A percentile compares a stretch with the other conserved stretches of the same genome.
Evolutionary conservation across 2,797 vertebrate genomes (phyloP).

Genomic region (Smutsia temminckii): DNA sequence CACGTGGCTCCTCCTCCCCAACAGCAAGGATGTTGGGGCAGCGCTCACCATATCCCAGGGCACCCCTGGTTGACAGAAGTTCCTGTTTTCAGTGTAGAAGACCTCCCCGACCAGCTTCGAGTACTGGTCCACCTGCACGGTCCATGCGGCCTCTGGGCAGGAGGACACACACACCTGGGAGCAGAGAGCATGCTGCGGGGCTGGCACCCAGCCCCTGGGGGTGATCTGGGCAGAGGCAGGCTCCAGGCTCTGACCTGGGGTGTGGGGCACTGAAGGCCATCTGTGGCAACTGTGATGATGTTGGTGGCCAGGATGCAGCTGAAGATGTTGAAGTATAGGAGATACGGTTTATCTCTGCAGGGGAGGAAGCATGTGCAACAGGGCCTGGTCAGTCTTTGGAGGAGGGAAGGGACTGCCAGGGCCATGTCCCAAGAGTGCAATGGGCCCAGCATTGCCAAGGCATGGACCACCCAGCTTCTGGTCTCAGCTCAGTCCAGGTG

Average conservation of each 20-base stretch:
- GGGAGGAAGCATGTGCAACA: not conserved
- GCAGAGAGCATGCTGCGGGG: not conserved
- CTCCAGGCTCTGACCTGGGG: constrained; percentile 86
- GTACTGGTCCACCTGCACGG: fast-evolving
- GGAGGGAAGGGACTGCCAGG: not conserved
- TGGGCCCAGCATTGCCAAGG: not conserved
- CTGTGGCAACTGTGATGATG: constrained; percentile 83
- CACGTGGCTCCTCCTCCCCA: fast-evolving
- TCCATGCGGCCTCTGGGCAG: constrained; percentile 83
- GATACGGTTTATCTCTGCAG: constrained; percentile 85
- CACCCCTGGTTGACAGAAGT: constrained; percentile 86
- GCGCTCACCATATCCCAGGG: constrained; percentile 81
- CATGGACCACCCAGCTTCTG: not conserved
- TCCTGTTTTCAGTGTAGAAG: not conserved
- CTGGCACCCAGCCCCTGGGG: not conserved
- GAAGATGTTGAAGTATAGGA: constrained; percentile 90
- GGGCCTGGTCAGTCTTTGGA: not conserved
- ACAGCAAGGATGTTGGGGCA: not conserved
- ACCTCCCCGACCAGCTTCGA: constrained; percentile 48
- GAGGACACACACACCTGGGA: constrained; percentile 89
- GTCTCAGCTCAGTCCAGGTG: not conserved
- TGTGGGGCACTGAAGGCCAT: constrained; percentile 91
- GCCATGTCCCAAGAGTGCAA: too few species aligned
- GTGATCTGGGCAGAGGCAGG: not conserved
- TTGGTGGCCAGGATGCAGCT: constrained; percentile 86